Evolutionary conservation across 1,140 invertebrate genomes (phyloP).

Genomic region (Heliothis virescens): DNA sequence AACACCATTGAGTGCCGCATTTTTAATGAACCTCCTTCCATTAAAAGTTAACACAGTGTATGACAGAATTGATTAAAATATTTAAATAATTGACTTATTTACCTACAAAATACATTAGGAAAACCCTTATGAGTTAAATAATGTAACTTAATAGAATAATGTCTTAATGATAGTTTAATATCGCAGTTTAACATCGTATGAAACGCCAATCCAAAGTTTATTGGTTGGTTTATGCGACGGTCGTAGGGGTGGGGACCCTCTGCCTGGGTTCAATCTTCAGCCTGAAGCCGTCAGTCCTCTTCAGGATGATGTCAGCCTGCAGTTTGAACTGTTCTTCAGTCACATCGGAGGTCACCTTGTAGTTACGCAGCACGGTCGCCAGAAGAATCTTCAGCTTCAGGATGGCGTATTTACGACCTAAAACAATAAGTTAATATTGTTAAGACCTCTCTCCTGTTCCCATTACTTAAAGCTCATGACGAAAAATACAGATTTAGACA

Average conservation of each 20-base stretch:
- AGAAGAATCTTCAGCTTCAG: slow-evolving; percentile 95
- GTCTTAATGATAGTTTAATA: slow-evolving; percentile 17
- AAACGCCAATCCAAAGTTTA: slow-evolving; percentile 4
- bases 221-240: slow-evolving; percentile 12
- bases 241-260: slow-evolving; percentile 31
- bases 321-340: slow-evolving; percentile 91
- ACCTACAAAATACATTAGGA: neutral
- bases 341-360: slow-evolving; percentile 89
- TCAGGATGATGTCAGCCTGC: slow-evolving; percentile 93
- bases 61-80: neutral
- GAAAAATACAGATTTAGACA: too few species aligned
- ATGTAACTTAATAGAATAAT: slow-evolving; percentile 23
- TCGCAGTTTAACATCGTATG: slow-evolving; percentile 5
- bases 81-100: neutral
- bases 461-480: neutral
- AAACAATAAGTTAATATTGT: neutral
- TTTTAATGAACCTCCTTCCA: neutral
- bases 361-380: slow-evolving; percentile 94
- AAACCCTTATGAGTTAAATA: neutral
- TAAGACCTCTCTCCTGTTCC: neutral
- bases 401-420: slow-evolving; percentile 95
- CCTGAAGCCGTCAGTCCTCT: slow-evolving; percentile 92
- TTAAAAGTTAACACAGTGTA: neutral
- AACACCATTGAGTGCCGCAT: neutral
- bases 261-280: slow-evolving; percentile 90